A percentile compares a stretch with the other conserved stretches of the same genome.
Conservation (phyloP, 2,888 invertebrate species). For the Elysia crispata region DNA sequence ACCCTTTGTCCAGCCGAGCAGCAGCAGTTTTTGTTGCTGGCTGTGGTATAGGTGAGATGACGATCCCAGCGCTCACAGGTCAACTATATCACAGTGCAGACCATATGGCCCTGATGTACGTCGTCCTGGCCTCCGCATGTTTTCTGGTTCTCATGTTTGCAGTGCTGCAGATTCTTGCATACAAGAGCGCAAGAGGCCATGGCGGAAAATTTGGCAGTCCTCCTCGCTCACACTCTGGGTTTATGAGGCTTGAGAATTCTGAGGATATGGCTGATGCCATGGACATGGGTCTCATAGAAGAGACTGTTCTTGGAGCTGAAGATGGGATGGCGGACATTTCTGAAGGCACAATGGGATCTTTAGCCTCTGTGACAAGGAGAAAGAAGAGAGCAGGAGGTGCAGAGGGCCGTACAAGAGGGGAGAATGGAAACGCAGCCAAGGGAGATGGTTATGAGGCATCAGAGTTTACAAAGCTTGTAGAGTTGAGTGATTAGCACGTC, state of each 20-base stretch:
- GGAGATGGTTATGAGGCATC: slow-evolving; percentile 49
- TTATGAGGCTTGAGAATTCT: slow-evolving; percentile 59
- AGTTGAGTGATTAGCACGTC: slow-evolving; percentile 44
- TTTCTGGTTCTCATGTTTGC: slow-evolving; percentile 69
- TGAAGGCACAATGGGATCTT: slow-evolving; percentile 29
- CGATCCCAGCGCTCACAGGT: slow-evolving; percentile 75
- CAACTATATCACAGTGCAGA: slow-evolving; percentile 72
- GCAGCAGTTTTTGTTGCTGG: slow-evolving; percentile 78
- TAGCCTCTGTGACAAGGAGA: background rate
- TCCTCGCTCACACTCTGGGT: slow-evolving; percentile 57
- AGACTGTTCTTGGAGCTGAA: background rate
- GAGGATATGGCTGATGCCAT: slow-evolving; percentile 61
- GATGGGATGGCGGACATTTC: slow-evolving; percentile 30
- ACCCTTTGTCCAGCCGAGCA: slow-evolving; percentile 77
- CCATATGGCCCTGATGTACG: slow-evolving; percentile 76
- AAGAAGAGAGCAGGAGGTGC: slow-evolving; percentile 18
- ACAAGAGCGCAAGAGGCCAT: background rate
- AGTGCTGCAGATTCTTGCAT: slow-evolving; percentile 73
- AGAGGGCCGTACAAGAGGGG: background rate
- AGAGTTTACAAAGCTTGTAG: slow-evolving; percentile 50
- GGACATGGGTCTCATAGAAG: slow-evolving; percentile 57
- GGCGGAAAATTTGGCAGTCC: background rate
- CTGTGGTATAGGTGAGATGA: slow-evolving; percentile 78
- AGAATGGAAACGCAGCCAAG: slow-evolving; percentile 47
- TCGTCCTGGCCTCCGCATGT: slow-evolving; percentile 67